phyloP scores from a whole-genome alignment of 2,113 vertebrate species.

The Suncus etruscus region DNA sequence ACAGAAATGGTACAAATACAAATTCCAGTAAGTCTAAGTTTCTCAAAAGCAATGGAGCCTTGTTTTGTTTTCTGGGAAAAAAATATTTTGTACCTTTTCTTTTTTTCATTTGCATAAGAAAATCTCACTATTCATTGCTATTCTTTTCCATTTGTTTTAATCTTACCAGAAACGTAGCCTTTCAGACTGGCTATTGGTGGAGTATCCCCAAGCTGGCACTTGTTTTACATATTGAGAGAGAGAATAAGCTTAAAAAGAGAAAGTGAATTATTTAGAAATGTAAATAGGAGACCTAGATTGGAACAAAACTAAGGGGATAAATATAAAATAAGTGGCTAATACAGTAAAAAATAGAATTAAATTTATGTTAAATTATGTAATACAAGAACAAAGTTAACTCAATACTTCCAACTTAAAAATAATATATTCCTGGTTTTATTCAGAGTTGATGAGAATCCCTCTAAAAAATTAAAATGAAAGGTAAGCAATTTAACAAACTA shows the following conservation, averaged over 20 bases:
- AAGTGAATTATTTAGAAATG: slow-evolving; percentile 11
- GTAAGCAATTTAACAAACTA: slow-evolving; percentile 25
- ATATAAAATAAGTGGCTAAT: background rate
- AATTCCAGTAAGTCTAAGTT: background rate
- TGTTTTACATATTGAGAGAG: background rate
- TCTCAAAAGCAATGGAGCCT: background rate
- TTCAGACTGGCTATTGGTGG: background rate
- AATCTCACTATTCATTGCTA: background rate
- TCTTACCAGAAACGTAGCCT: background rate
- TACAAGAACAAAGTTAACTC: background rate
- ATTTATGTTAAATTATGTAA: slow-evolving; percentile 26
- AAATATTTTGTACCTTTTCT: background rate
- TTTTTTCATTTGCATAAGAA: background rate
- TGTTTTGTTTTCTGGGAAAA: background rate
- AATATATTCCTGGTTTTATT: background rate
- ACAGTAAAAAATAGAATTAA: slow-evolving; percentile 17
- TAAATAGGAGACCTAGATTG: background rate
- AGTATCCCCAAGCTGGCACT: background rate
- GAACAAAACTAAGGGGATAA: slow-evolving; percentile 17
- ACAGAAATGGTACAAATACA: background rate
- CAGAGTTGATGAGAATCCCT: slow-evolving; percentile 47
- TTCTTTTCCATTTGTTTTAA: background rate
- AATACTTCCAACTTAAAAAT: slow-evolving; percentile 50
- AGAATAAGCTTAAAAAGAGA: background rate
- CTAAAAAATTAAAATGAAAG: slow-evolving; percentile 50